Conservation (phyloP, 2,797 vertebrate genomes). For the Epinephelus malabaricus region DNA sequence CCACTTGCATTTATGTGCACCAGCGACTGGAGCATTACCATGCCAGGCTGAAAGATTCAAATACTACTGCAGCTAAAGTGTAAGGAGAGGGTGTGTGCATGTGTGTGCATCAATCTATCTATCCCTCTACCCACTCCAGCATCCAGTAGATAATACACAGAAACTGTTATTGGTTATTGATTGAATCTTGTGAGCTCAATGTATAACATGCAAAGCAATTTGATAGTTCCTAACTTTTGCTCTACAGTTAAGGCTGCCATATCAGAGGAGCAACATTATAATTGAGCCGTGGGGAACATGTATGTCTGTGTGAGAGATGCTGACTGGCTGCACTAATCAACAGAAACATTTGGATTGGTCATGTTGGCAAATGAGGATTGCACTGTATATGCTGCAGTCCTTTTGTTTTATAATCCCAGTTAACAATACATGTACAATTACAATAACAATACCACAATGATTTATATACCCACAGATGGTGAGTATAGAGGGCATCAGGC, state of each 20-base stretch:
- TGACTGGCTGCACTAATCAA: neutral
- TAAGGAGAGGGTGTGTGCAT: slow-evolving; percentile 79
- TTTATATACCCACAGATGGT: slow-evolving; percentile 1
- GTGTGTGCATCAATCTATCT: neutral
- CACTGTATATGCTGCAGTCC: neutral
- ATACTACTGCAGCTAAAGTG: slow-evolving; percentile 79
- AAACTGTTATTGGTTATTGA: neutral
- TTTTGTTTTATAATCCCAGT: neutral
- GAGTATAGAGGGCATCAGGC: neutral
- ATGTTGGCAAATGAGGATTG: neutral
- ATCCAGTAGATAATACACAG: neutral
- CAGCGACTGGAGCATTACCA: slow-evolving; percentile 89
- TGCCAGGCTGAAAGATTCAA: slow-evolving; percentile 86
- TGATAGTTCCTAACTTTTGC: neutral
- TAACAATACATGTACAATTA: neutral
- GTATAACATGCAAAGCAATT: neutral
- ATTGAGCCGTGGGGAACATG: neutral
- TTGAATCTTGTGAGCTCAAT: neutral
- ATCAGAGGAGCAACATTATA: neutral
- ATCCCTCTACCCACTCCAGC: neutral
- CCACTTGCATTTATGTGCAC: slow-evolving; percentile 87
- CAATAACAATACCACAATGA: neutral
- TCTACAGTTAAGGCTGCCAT: neutral
- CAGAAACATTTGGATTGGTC: neutral
- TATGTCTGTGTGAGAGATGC: neutral